These are phyloP conservation scores for Gymnopithys bicolor DNA, from an alignment of 2,797 vertebrate genomes.

Conservation along the genomic window DNA sequence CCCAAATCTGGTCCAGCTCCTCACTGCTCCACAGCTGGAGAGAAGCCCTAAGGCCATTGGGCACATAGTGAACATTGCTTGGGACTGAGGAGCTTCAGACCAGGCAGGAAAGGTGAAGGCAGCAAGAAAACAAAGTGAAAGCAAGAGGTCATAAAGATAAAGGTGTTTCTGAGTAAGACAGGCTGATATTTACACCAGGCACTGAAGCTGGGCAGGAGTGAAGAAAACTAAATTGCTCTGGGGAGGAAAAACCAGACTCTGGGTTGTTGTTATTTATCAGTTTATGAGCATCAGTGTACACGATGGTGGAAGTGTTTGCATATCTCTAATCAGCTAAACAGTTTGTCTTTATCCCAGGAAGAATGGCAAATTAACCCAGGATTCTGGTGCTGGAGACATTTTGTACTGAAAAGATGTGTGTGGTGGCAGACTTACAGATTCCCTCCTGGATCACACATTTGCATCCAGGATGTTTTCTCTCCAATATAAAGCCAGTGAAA, in stretches of 20 bases:
- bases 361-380: conserved; percentile 50
- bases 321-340: conserved; percentile 26
- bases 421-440: conserved; percentile 32
- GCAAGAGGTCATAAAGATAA: neutral
- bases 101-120: neutral
- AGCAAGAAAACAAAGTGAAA: neutral
- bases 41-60: neutral
- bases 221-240: neutral
- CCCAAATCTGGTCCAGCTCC: neutral
- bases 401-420: conserved; percentile 9
- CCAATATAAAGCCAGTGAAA: conserved; percentile 12
- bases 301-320: conserved; percentile 19
- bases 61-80: neutral
- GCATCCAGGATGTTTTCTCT: conserved; percentile 54
- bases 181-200: neutral
- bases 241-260: neutral
- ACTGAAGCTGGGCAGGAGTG: neutral
- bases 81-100: neutral
- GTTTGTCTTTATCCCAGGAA: conserved; percentile 7
- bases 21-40: neutral
- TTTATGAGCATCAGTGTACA: neutral
- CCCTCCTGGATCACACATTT: conserved; percentile 45
- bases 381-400: conserved; percentile 13
- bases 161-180: neutral
- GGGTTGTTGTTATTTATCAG: conserved; percentile 4